Conservation (phyloP, 2,888 invertebrate genomes). For the Chrysolina americana region DNA sequence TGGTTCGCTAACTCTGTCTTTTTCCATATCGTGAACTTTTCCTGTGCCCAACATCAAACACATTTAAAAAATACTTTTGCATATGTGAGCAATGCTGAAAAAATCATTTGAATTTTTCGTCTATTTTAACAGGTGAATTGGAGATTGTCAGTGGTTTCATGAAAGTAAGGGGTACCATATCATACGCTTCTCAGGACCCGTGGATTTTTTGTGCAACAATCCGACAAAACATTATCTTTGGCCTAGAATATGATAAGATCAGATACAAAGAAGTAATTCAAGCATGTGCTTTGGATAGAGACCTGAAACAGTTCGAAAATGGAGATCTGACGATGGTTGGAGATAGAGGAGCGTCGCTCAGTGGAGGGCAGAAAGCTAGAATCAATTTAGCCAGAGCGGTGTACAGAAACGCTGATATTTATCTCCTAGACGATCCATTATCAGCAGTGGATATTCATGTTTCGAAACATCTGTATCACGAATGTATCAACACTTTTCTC, state of each 20-base stretch:
- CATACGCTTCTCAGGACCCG: conserved; percentile 88
- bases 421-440: conserved; percentile 84
- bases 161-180: conserved; percentile 75
- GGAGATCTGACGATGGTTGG: conserved; percentile 85
- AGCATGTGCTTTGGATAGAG: conserved; percentile 80
- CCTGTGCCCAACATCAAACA: too few relatives aligned
- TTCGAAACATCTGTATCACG: conserved; percentile 82
- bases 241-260: conserved; percentile 75
- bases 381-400: conserved; percentile 79
- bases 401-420: conserved; percentile 83
- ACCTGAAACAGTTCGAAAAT: conserved; percentile 80
- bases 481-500: conserved; percentile 80
- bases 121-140: conserved; percentile 73
- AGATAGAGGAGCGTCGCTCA: conserved; percentile 84
- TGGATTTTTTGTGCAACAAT: conserved; percentile 87
- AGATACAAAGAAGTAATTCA: conserved; percentile 74
- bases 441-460: conserved; percentile 84
- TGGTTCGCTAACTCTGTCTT: too few relatives aligned
- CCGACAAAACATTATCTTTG: conserved; percentile 89
- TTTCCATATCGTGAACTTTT: too few relatives aligned
- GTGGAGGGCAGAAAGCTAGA: conserved; percentile 87
- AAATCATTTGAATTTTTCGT: not conserved
- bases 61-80: too few relatives aligned
- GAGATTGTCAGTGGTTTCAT: conserved; percentile 75
- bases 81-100: too few relatives aligned